phyloP scores from a whole-genome alignment of 2,113 vertebrate species.

The Hiodon alosoides region DNA sequence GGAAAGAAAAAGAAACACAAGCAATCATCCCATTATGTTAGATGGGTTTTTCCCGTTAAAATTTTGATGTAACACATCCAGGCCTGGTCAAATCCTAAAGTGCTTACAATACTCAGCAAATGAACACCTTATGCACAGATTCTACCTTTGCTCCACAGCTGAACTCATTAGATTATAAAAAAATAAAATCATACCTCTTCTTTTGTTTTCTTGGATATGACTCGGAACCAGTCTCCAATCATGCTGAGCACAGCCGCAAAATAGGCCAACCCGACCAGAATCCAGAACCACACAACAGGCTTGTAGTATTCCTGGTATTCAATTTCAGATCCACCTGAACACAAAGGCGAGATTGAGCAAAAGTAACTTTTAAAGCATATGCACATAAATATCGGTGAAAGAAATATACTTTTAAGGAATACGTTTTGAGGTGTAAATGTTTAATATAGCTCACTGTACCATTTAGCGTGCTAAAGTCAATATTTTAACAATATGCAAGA shows the following conservation, averaged over 20 bases:
- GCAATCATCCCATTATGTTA: too few relatives aligned
- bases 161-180: neutral
- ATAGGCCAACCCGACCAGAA: conserved; percentile 95
- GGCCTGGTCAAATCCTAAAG: too few relatives aligned
- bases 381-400: neutral
- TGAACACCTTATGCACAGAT: too few relatives aligned
- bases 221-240: conserved; percentile 97
- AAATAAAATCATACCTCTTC: conserved; percentile 77
- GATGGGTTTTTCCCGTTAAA: too few relatives aligned
- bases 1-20: too few relatives aligned
- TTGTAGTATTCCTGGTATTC: conserved; percentile 93
- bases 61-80: too few relatives aligned
- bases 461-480: too few relatives aligned
- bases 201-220: conserved; percentile 97
- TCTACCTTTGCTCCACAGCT: too few relatives aligned
- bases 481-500: neutral
- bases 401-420: too few relatives aligned
- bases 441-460: too few relatives aligned
- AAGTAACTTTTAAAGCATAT: neutral
- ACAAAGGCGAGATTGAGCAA: conserved; percentile 14
- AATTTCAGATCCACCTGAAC: conserved; percentile 77
- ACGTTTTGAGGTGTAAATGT: too few relatives aligned
- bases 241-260: conserved; percentile 97
- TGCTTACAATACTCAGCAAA: too few relatives aligned
- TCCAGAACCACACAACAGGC: conserved; percentile 97